Percentiles rank a stretch among this genome's conserved stretches.
Conservation (phyloP, 1,140 invertebrate genomes). For the Trichonephila clavipes region DNA sequence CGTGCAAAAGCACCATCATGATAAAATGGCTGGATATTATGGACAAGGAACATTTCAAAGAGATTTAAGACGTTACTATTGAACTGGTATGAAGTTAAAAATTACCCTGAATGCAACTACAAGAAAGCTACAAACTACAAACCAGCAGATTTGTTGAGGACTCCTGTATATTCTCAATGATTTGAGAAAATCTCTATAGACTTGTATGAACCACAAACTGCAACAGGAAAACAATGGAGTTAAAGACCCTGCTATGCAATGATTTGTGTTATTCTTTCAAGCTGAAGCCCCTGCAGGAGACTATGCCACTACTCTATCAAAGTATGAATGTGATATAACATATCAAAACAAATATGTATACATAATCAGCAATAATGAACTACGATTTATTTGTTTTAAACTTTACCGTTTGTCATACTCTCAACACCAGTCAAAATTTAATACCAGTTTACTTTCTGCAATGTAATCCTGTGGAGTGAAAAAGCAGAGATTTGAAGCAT, state of each 20-base stretch:
- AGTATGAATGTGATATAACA: constrained; percentile 41
- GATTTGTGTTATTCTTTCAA: background rate
- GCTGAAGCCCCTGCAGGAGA: constrained; percentile 25
- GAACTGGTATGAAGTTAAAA: background rate
- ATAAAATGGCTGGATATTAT: constrained; percentile 26
- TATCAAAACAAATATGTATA: background rate
- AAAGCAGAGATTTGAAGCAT: constrained; percentile 25
- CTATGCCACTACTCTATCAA: constrained; percentile 45
- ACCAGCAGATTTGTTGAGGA: background rate
- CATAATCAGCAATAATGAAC: no score
- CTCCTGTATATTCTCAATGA: background rate
- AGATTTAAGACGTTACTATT: constrained; percentile 1
- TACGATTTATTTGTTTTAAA: background rate
- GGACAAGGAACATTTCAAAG: constrained; percentile 27
- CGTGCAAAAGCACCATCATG: background rate
- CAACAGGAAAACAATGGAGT: constrained; percentile 23
- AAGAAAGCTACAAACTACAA: no score
- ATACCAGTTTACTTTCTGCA: background rate
- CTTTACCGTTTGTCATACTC: background rate
- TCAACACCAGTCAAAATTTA: constrained; percentile 23
- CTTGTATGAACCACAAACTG: constrained; percentile 34
- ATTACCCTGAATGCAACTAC: no score
- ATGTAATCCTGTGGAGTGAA: background rate
- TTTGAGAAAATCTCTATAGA: constrained; percentile 44
- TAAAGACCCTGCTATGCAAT: constrained; percentile 25